These are phyloP conservation scores for Eucidaris tribuloides DNA, from an alignment of 35 echinoderm and acorn worm species.

Conservation along the genomic window DNA sequence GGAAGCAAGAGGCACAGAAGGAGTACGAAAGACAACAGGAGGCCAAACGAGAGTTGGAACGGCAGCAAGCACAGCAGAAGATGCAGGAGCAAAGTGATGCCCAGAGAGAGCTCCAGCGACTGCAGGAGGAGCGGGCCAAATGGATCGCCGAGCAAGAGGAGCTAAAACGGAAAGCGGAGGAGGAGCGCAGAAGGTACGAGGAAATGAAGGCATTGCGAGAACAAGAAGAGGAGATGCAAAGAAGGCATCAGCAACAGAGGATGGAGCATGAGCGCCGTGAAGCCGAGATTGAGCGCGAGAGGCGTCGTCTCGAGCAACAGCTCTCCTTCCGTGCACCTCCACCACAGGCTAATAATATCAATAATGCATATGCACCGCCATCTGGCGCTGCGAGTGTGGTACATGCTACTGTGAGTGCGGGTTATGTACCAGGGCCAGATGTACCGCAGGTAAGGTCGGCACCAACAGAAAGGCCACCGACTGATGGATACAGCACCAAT, in stretches of 20 bases:
- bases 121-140: slow-evolving; percentile 17
- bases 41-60: slow-evolving; percentile 1
- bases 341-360: background rate
- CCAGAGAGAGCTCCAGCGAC: background rate
- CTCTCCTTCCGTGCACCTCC: slow-evolving; percentile 29
- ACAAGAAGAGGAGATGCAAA: slow-evolving; percentile 76
- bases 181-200: slow-evolving; percentile 15
- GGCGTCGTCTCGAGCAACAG: slow-evolving; percentile 73
- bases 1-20: background rate
- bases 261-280: slow-evolving; percentile 71
- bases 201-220: slow-evolving; percentile 2
- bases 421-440: slow-evolving; percentile 64
- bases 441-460: slow-evolving; percentile 27
- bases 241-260: slow-evolving; percentile 75
- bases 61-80: slow-evolving; percentile 15
- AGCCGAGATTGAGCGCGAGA: slow-evolving; percentile 86
- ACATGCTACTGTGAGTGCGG: slow-evolving; percentile 48
- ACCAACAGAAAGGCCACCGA: slow-evolving; percentile 15
- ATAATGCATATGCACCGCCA: slow-evolving; percentile 8
- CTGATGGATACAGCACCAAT: background rate
- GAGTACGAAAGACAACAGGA: slow-evolving; percentile 32
- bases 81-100: background rate
- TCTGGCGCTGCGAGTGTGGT: slow-evolving; percentile 1
- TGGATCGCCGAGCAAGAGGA: slow-evolving; percentile 16
- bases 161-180: slow-evolving; percentile 10